phyloP scores from a whole-genome alignment of 2,888 invertebrate species.

The Diaperis boleti region DNA sequence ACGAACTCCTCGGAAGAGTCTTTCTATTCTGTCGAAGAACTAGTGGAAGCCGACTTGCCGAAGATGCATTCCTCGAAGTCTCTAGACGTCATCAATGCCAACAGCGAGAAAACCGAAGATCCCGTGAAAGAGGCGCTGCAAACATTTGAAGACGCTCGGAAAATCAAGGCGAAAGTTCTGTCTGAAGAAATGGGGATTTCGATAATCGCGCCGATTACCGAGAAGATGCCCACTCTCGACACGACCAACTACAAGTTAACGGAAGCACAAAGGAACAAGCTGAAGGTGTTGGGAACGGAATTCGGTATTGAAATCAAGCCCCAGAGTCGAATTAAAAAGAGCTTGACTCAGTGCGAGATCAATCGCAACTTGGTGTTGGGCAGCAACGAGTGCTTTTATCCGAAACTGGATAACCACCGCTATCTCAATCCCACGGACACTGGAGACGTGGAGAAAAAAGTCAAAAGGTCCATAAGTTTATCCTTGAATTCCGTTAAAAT shows the following conservation, averaged over 20 bases:
- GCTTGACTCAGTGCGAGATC: slow-evolving; percentile 48
- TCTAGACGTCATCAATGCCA: slow-evolving; percentile 70
- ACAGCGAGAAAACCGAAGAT: slow-evolving; percentile 60
- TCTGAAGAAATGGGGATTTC: slow-evolving; percentile 66
- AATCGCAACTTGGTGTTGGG: slow-evolving; percentile 59
- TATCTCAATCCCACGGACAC: slow-evolving; percentile 48
- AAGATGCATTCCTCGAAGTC: slow-evolving; percentile 69
- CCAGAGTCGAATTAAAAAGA: slow-evolving; percentile 17
- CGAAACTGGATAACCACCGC: slow-evolving; percentile 54
- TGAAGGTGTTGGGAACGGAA: slow-evolving; percentile 73
- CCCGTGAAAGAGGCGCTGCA: slow-evolving; percentile 60
- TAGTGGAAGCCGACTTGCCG: slow-evolving; percentile 55
- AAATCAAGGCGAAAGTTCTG: slow-evolving; percentile 70
- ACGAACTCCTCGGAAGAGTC: slow-evolving; percentile 22
- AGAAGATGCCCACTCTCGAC: too few relatives aligned
- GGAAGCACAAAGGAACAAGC: slow-evolving; percentile 73
- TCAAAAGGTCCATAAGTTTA: slow-evolving; percentile 45
- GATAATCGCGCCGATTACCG: slow-evolving; percentile 51
- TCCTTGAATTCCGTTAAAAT: slow-evolving; percentile 53
- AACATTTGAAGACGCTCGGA: slow-evolving; percentile 66
- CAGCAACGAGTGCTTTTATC: slow-evolving; percentile 54
- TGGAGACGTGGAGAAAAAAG: slow-evolving; percentile 45
- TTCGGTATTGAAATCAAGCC: slow-evolving; percentile 67
- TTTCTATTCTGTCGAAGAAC: slow-evolving; percentile 28
- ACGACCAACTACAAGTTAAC: slow-evolving; percentile 68